Percentiles rank a stretch among this genome's conserved stretches.
phyloP scores from a whole-genome alignment of 2,113 vertebrate species.

The Nyctibius bracteatus region DNA sequence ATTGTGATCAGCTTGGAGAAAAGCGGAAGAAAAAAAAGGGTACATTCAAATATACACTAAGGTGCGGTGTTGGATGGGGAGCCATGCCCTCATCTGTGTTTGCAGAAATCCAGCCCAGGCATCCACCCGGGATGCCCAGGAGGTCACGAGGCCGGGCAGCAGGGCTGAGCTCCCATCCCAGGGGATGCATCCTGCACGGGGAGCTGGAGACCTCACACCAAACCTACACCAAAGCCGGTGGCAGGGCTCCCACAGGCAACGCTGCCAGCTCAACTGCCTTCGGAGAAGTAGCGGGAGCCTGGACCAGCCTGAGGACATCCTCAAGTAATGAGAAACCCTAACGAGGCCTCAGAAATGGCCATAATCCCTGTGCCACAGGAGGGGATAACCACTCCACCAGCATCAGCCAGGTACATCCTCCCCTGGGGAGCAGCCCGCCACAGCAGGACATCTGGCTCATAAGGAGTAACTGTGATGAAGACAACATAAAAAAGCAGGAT shows the following conservation, averaged over 20 bases:
- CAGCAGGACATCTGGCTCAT: neutral
- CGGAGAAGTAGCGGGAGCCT: neutral
- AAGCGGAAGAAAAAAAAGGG: neutral
- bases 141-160: rapidly evolving
- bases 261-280: neutral
- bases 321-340: neutral
- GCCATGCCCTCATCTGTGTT: neutral
- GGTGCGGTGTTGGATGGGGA: neutral
- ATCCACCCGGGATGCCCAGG: rapidly evolving
- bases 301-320: neutral
- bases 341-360: rapidly evolving
- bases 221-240: neutral
- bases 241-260: rapidly evolving
- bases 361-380: rapidly evolving
- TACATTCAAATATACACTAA: neutral
- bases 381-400: rapidly evolving
- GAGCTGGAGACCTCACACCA: neutral
- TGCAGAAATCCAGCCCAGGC: neutral
- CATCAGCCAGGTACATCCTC: neutral
- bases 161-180: neutral
- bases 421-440: rapidly evolving
- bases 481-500: neutral
- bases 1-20: neutral
- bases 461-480: neutral
- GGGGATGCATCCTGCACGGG: neutral